Conservation (phyloP, 1,140 invertebrate genomes). For the Saxidomus purpurata region DNA sequence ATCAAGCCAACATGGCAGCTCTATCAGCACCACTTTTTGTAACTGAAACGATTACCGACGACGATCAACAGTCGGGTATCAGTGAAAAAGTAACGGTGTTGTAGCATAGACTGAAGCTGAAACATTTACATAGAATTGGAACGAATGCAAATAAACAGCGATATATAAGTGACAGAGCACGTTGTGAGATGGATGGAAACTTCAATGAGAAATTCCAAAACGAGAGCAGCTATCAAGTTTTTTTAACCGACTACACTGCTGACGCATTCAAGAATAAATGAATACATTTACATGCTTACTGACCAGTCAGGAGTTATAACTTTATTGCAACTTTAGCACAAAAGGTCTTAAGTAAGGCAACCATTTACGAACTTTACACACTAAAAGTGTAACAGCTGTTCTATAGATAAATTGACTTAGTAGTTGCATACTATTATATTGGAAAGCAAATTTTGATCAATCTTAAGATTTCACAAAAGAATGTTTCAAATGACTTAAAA, state of each 20-base stretch:
- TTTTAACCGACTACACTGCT: neutral
- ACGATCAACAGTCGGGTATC: conserved; percentile 77
- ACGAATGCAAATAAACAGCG: neutral
- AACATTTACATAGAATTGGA: conserved; percentile 30
- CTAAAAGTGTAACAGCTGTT: too few species aligned
- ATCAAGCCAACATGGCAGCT: conserved; percentile 82
- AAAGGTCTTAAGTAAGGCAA: too few species aligned
- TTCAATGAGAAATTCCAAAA: neutral
- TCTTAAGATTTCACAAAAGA: too few species aligned
- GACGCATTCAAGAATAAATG: neutral
- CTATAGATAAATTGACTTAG: too few species aligned
- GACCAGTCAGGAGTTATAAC: neutral
- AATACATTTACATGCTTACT: neutral
- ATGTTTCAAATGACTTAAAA: too few species aligned
- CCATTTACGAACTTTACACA: too few species aligned
- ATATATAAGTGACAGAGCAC: too few species aligned
- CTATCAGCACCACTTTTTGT: conserved; percentile 83
- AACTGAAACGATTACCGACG: conserved; percentile 79
- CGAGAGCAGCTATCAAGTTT: neutral
- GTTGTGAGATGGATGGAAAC: neutral
- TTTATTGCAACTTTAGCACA: too few species aligned
- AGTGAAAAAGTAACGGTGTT: conserved; percentile 83
- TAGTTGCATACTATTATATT: too few species aligned
- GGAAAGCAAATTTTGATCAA: too few species aligned
- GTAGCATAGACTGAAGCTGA: conserved; percentile 70